Base-by-base conservation (phyloP, 2,113 vertebrate species). In the Corydoras sp. region DNA sequence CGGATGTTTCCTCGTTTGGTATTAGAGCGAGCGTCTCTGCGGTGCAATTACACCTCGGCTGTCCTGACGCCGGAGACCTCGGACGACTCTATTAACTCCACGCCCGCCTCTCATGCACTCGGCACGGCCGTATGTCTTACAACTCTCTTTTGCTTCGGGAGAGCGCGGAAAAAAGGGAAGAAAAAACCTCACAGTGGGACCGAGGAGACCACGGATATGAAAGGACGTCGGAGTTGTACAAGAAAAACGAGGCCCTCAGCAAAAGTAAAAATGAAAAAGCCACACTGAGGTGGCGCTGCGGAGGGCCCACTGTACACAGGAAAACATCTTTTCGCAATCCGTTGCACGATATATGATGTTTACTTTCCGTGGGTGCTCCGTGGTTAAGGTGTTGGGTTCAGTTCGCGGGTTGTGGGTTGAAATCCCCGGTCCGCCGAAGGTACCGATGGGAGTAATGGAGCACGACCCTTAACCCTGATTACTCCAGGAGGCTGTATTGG, bases 1-100 rank as follows among this genome's bases (percentile, higher is more conserved):
- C 59, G 55, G 61, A 79, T 81, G 76, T 78, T 77, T 77, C 15
- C 77, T 80, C 66, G 75, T 78, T 79, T 71, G 73, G 79, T 80
- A 35, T 84, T 76, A 77, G 70, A 64, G 64, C 61, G 55, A 83
- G 81, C 78, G 74, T 70, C 84, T 85, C 80, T 72, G 58, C 79
- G 78, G 83, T 79, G 83, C 83, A 82, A 86, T 86, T 87, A 87
- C 67, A 78, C 63, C 77, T 67, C 7, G 69, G 79, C 77, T 83
- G 72, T 81, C 72, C 77, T 84, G 82, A 80, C 64, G 11, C 66
- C 79, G 79, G 73, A 80, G 61, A 58, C 62, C 64, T 49, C 72
- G 79, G 81, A 86, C 83, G 77, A 79, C 76, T 84, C 80, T 85
- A 81, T 84, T 86, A 82, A 77, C 81, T 86, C 82, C 79, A 69